Evolutionary conservation across 2,888 invertebrate genomes (phyloP).

Genomic region (Scrobipalpa costella): DNA sequence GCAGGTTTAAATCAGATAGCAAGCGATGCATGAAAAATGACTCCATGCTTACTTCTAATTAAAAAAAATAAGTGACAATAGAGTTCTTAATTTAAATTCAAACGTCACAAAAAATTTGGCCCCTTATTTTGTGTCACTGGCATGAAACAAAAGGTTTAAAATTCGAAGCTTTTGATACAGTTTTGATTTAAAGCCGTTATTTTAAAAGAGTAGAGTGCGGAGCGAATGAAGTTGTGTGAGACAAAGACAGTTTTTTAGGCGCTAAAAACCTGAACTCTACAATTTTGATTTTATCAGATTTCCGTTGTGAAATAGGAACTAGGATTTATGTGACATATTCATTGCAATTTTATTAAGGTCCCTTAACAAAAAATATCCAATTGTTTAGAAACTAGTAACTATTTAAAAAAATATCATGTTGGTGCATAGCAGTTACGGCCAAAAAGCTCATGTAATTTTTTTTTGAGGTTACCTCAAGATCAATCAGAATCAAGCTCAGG

Average conservation of each 20-base stretch:
- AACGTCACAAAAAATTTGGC: constrained; percentile 63
- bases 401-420: too few species aligned
- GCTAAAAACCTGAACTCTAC: constrained; percentile 31
- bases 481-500: too few species aligned
- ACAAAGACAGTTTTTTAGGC: constrained; percentile 52
- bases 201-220: constrained; percentile 57
- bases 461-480: too few species aligned
- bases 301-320: constrained; percentile 35
- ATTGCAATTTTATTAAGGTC: constrained; percentile 55
- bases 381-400: too few species aligned
- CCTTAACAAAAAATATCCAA: too few species aligned
- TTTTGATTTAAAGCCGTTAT: constrained; percentile 71
- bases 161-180: constrained; percentile 67
- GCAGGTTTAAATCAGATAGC: constrained; percentile 75
- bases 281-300: constrained; percentile 57
- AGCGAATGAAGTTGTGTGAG: constrained; percentile 53
- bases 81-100: constrained; percentile 69
- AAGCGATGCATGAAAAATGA: constrained; percentile 81
- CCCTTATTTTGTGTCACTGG: constrained; percentile 61
- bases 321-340: constrained; percentile 17
- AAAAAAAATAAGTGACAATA: constrained; percentile 74
- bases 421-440: too few species aligned
- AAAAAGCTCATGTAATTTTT: too few species aligned
- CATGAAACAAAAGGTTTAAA: constrained; percentile 71
- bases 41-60: constrained; percentile 64